Percentiles rank a stretch among this genome's conserved stretches.
Evolutionary conservation across 2,888 invertebrate genomes (phyloP).

Genomic region (Agriopis leucophaearia): DNA sequence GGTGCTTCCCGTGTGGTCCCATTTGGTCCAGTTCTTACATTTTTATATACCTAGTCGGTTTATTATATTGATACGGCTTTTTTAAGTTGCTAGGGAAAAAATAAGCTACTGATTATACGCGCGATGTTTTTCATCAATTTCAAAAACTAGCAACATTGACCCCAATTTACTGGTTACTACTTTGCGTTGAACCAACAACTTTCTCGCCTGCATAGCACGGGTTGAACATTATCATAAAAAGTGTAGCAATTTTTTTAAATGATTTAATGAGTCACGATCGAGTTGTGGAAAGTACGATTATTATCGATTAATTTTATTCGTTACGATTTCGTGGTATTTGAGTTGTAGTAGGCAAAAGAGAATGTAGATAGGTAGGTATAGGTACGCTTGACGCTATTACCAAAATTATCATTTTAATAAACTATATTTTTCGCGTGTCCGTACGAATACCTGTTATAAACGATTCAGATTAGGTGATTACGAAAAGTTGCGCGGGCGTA

Average conservation of each 20-base stretch:
- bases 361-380: too few species aligned
- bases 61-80: too few species aligned
- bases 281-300: conserved; percentile 66
- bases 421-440: too few species aligned
- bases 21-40: too few species aligned
- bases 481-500: too few species aligned
- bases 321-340: conserved; percentile 49
- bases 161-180: conserved; percentile 49
- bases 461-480: too few species aligned
- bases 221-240: conserved; percentile 58
- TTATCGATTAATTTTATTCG: conserved; percentile 65
- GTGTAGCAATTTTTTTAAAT: conserved; percentile 63
- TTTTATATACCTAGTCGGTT: too few species aligned
- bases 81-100: background rate
- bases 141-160: conserved; percentile 50
- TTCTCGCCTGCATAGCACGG: conserved; percentile 59
- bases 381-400: too few species aligned
- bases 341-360: conserved; percentile 20
- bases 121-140: conserved; percentile 28
- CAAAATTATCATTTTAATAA: background rate
- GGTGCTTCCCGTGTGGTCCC: too few species aligned
- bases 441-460: too few species aligned
- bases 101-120: background rate
- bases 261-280: conserved; percentile 63
- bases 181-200: conserved; percentile 52